Evolutionary conservation across 1,140 invertebrate species (phyloP).

Genomic region (Belonocnema kinseyi): DNA sequence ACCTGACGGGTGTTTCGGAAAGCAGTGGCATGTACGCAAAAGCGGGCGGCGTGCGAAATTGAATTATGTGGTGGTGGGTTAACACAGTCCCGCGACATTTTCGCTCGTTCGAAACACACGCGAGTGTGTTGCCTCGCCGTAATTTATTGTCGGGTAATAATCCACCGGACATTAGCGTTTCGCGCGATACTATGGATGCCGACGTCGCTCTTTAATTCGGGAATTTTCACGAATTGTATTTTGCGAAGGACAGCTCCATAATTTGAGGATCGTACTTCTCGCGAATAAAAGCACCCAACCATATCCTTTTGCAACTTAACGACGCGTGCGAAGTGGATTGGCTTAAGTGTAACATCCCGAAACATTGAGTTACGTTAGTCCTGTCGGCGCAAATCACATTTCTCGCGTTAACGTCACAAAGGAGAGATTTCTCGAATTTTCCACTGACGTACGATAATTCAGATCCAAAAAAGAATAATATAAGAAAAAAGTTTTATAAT

Average conservation of each 20-base stretch:
- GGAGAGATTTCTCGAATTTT: no score
- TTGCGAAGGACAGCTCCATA: neutral
- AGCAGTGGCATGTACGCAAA: slow-evolving; percentile 34
- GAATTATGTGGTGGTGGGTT: slow-evolving; percentile 36
- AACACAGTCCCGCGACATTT: slow-evolving; percentile 35
- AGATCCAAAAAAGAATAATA: no score
- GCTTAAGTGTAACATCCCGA: neutral
- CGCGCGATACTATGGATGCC: slow-evolving; percentile 7
- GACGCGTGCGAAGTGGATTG: slow-evolving; percentile 14
- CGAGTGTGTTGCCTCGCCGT: slow-evolving; percentile 26
- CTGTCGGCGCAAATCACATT: neutral
- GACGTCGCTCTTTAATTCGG: slow-evolving; percentile 35
- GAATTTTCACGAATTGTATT: slow-evolving; percentile 27
- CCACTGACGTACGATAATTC: no score
- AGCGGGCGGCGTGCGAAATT: slow-evolving; percentile 33
- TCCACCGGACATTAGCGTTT: slow-evolving; percentile 36
- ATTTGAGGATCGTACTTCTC: neutral
- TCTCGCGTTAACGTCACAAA: neutral
- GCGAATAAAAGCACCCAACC: neutral
- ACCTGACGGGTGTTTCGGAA: slow-evolving; percentile 23
- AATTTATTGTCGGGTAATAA: slow-evolving; percentile 55
- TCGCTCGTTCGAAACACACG: slow-evolving; percentile 23
- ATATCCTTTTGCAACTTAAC: slow-evolving; percentile 6
- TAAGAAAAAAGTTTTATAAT: no score
- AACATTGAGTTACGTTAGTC: slow-evolving; percentile 25